Conservation (phyloP, 2,797 vertebrate species). For the Lepidocolaptes lacrymiger region DNA sequence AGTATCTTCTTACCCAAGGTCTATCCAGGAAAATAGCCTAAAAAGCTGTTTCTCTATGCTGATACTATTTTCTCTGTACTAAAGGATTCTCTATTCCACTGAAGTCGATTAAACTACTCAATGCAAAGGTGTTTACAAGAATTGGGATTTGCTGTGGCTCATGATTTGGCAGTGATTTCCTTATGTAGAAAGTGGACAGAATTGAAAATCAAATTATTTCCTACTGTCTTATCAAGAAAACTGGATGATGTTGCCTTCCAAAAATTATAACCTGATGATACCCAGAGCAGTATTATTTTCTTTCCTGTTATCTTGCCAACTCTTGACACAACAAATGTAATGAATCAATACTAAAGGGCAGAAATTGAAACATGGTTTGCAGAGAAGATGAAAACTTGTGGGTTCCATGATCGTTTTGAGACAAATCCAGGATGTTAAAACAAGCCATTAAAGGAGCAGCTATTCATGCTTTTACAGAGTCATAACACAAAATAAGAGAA, state of each 20-base stretch:
- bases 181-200: not conserved
- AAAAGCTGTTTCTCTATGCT: not conserved
- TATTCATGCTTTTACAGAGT: not conserved
- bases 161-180: not conserved
- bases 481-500: not conserved
- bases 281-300: not conserved
- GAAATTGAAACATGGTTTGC: not conserved
- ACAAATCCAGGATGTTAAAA: not conserved
- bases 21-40: not conserved
- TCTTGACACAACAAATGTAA: not conserved
- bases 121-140: not conserved
- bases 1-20: not conserved
- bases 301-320: not conserved
- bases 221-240: not conserved
- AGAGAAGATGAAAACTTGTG: not conserved
- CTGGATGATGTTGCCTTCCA: not conserved
- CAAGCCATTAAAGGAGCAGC: not conserved
- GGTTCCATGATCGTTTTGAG: not conserved
- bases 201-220: not conserved
- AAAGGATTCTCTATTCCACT: not conserved
- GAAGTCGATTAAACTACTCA: not conserved
- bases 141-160: not conserved
- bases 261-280: not conserved
- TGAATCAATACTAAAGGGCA: constrained; percentile 14
- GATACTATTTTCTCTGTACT: not conserved